These are phyloP conservation scores for Rousettus madagascariensis DNA, from an alignment of 2,797 vertebrate species.

Conservation along the genomic window DNA sequence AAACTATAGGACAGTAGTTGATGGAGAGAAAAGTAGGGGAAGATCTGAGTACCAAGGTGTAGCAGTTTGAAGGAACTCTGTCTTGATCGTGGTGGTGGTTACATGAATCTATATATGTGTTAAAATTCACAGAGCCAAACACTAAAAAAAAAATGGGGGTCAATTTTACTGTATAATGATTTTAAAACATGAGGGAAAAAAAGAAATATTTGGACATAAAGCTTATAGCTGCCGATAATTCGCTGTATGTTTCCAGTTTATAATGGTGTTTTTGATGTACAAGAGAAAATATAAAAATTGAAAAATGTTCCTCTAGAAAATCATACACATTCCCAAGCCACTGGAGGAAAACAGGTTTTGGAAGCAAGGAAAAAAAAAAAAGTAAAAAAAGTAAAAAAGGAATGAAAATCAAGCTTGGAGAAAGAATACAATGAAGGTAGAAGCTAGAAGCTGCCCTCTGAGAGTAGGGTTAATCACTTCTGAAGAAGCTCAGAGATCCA, in stretches of 20 bases:
- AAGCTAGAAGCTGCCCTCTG: not conserved
- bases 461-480: conserved; percentile 39
- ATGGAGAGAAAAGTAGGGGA: not conserved
- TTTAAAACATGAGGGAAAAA: not conserved
- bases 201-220: not conserved
- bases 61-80: not conserved
- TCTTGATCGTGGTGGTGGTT: not conserved
- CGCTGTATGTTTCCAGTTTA: not conserved
- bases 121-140: not conserved
- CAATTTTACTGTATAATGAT: not conserved
- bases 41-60: not conserved
- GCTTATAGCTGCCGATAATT: not conserved
- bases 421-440: not conserved
- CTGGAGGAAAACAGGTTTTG: not conserved
- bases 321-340: not conserved
- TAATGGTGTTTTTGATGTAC: not conserved
- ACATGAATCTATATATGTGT: not conserved
- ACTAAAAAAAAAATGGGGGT: not conserved
- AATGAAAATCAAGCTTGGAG: not conserved
- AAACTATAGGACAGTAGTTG: not conserved
- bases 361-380: not conserved
- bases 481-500: not conserved
- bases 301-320: not conserved
- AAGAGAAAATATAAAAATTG: not conserved
- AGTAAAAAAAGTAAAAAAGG: not conserved